Base-by-base conservation (phyloP, 2,113 vertebrate genomes). In the Burhinus oedicnemus region DNA sequence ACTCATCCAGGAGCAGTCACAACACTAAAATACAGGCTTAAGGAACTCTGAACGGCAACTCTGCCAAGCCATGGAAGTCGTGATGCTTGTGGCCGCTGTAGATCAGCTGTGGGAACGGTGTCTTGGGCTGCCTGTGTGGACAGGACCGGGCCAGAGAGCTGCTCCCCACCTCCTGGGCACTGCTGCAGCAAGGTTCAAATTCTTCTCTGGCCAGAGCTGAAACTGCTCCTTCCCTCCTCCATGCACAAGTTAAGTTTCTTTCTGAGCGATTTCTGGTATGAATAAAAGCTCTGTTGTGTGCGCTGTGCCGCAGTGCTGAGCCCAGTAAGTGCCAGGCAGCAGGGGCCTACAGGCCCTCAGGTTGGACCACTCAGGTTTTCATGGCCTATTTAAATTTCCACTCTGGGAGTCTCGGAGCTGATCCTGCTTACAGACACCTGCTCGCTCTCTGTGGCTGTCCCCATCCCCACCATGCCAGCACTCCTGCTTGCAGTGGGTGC, bases 381-480 rank as follows among this genome's bases (percentile, higher is more conserved):
- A 58, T 1, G 8, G 12, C 8, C 40, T 26, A 2, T 52, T 77
- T 65, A 54, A 89, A 49, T 84, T 87, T 66, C 42, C 1, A 0
- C 51, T 40, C 52, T 0, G 1, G 13, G 58, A 74, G 18, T 25
- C 57, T 44, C 6, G 0, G 26, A 52, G 66, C 51, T 38, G 57
- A 34, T 79, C 32, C 52, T 54, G 25, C n/a, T 72, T 8, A 15
- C 25, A 9, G 21, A 20, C 0, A 3, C 72, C 51, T n/a, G 12
- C 38, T 44, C 1, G 0, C 32, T 45, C 20, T 47, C 45, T 68
- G 19, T n/a, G 64, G 36, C 58, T 2, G 6, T 18, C 57, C 47
- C 12, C 30, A 14, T n/a, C 23, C 36, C 60, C 20, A 6, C 4
- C 9, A 29, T 26, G 40, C 16, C 58, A 26, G 60, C 0, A 0